phyloP scores from a whole-genome alignment of 2,888 invertebrate genomes.

The Sarcophaga caerulescens region DNA sequence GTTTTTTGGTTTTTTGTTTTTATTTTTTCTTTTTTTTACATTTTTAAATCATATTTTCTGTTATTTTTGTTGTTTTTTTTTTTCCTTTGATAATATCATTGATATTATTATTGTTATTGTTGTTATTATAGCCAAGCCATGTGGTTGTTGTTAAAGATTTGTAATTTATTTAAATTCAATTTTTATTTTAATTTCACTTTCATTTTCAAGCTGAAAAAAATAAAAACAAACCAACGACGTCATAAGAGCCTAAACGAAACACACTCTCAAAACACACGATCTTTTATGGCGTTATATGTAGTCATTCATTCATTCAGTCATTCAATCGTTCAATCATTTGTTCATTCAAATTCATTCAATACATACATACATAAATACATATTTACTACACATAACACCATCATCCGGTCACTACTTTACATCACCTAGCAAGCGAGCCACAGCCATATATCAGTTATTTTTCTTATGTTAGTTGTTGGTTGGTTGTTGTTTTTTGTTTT shows the following conservation, averaged over 20 bases:
- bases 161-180: conserved; percentile 67
- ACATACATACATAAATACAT: conserved; percentile 13
- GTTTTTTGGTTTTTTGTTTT: not conserved
- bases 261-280: not conserved
- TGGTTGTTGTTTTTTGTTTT: not conserved
- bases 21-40: not conserved
- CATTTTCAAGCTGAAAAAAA: conserved; percentile 56
- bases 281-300: no score
- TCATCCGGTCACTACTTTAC: conserved; percentile 64
- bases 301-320: conserved; percentile 9
- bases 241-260: conserved; percentile 34
- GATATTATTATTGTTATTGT: not conserved
- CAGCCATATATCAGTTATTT: conserved; percentile 42
- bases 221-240: conserved; percentile 27
- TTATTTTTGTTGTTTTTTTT: no score
- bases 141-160: conserved; percentile 45
- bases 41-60: not conserved
- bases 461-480: no score
- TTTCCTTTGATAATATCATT: not conserved
- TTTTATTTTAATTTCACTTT: conserved; percentile 66
- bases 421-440: conserved; percentile 12
- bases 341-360: not conserved
- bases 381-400: conserved; percentile 53
- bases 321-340: conserved; percentile 34
- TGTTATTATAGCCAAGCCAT: not conserved